phyloP scores from a whole-genome alignment of 1,140 invertebrate species.

The Cydia strobilella region DNA sequence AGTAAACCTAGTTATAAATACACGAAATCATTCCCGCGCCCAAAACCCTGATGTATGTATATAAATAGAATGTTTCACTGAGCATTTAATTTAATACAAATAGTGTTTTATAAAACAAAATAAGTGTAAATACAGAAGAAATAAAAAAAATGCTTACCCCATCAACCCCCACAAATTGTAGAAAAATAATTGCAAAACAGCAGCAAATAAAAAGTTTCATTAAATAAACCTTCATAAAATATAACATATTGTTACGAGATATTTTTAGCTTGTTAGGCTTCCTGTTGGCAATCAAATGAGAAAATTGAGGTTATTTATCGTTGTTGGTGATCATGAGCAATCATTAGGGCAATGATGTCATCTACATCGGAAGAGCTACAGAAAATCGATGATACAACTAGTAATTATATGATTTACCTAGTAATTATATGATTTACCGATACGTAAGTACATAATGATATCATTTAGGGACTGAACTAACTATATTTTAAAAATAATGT shows the following conservation, averaged over 20 bases:
- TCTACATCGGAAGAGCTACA: not conserved
- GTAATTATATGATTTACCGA: not conserved
- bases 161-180: not conserved
- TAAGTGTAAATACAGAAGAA: too few relatives aligned
- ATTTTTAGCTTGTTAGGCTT: not conserved
- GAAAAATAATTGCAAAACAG: not conserved
- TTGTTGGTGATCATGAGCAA: not conserved
- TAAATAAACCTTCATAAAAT: not conserved
- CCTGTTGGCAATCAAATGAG: not conserved
- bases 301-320: not conserved
- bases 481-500: too few relatives aligned
- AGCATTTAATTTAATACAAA: too few relatives aligned
- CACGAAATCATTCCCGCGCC: too few relatives aligned
- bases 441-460: too few relatives aligned
- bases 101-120: too few relatives aligned
- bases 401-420: too few relatives aligned
- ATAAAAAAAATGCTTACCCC: conserved; percentile 2
- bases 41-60: too few relatives aligned
- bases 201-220: not conserved
- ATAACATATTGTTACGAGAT: not conserved
- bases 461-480: too few relatives aligned
- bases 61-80: too few relatives aligned
- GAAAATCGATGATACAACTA: too few relatives aligned
- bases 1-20: too few relatives aligned
- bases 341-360: not conserved